Evolutionary conservation across 2,113 vertebrate species (phyloP).

Genomic region (Larimichthys crocea): DNA sequence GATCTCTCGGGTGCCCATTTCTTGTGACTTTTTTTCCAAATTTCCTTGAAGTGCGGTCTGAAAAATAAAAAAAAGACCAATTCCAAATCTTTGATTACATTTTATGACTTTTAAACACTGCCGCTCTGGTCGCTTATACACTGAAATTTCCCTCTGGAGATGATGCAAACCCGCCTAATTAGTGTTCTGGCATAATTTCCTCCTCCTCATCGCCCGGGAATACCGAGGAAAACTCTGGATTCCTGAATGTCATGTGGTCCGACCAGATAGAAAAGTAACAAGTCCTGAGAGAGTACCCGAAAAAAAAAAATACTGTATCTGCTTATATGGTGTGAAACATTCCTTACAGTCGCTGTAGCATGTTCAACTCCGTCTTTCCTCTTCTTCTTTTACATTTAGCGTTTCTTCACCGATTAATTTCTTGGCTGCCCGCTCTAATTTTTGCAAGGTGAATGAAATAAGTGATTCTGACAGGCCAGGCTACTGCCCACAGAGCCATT

Average conservation of each 20-base stretch:
- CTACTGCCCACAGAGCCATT: slow-evolving; percentile 51
- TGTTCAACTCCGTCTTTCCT: neutral
- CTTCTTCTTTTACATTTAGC: slow-evolving; percentile 1
- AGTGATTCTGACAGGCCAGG: slow-evolving; percentile 46
- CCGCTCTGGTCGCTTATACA: slow-evolving; percentile 11
- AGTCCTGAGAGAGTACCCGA: slow-evolving; percentile 30
- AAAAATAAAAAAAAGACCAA: neutral
- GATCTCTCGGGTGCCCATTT: too few relatives aligned
- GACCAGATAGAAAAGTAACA: slow-evolving; percentile 27
- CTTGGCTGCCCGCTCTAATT: neutral
- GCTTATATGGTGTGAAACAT: slow-evolving; percentile 4
- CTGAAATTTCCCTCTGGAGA: slow-evolving; percentile 28
- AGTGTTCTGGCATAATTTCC: slow-evolving; percentile 35
- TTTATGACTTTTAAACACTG: neutral
- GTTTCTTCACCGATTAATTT: slow-evolving; percentile 23
- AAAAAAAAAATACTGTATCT: slow-evolving; percentile 1
- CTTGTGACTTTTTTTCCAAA: neutral
- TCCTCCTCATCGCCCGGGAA: neutral
- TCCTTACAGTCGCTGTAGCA: neutral
- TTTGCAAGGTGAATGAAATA: slow-evolving; percentile 43
- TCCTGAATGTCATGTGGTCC: slow-evolving; percentile 26
- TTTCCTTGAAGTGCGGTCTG: neutral
- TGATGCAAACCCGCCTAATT: slow-evolving; percentile 55
- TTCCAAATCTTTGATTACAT: neutral
- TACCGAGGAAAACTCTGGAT: slow-evolving; percentile 4